Base-by-base conservation (phyloP, 1,140 invertebrate species). In the Drosophila setifemur region DNA sequence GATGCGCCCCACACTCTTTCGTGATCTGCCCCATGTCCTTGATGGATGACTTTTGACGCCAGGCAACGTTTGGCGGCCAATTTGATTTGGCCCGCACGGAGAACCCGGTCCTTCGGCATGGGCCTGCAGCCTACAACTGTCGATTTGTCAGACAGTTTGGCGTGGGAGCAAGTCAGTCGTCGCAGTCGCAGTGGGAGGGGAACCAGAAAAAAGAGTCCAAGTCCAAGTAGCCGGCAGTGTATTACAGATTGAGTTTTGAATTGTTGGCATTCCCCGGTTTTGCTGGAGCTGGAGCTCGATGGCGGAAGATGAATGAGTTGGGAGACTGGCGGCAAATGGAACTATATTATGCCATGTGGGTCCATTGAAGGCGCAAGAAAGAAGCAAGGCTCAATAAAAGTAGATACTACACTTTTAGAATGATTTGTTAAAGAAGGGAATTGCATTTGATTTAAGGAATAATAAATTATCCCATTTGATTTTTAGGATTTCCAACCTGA, bases 21-120 rank as follows among this genome's bases (percentile, higher is more conserved):
- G 53, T 61, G 26, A 58, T 26, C 57, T 31, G 49, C 45, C 23
- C 66, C 68, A 40, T 16, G 40, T 67, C 66, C 74, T 79, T 85
- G 79, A 85, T 85, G 79, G 81, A 85, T 85, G 79, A 55, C 81
- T 78, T 85, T 75, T 83, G 79, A 85, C 54, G 78, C 63, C 50
- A 54, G 69, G 43, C 76, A 64, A 31, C 69, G 53, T 63, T 81
- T 75, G 81, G 81, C 75, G 81, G 66, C 64, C 81, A 79, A 83
- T 83, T 83, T 85, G 74, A 83, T 86, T 83, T 83, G 74, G 50
- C 53, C 50, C 50, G 33, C 69, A 44, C 49, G 23, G 53, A n/a
- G n/a, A n/a, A 11, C 26, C 11, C 2, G 19, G 19, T 14, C 53
- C 26, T n/a, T 64, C 12, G 57, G 31, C 60, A n/a, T 37, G 11